Base-by-base conservation (phyloP, 2,113 vertebrate species). In the Conger conger region DNA sequence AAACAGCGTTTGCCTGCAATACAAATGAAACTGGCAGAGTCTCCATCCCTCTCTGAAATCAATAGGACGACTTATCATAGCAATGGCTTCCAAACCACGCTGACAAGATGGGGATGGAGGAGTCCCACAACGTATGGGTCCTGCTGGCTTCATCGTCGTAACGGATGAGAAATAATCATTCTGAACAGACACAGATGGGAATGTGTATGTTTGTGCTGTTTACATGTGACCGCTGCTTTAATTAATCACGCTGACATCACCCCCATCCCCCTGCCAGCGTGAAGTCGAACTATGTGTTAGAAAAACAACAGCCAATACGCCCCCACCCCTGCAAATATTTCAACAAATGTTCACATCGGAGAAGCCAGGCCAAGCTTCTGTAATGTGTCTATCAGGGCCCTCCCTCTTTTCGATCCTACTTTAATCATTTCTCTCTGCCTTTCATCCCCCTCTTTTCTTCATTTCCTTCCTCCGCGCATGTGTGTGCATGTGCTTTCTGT, bases 391-490 rank as follows among this genome's bases (percentile, higher is more conserved):
- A 20, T 82, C 63, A n/a, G 57, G 1, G 86, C 83, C 16, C 80
- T 76, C 50, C 42, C 76, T 82, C 81, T 83, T 38, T 54, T 57
- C n/a, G 35, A 38, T 20, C 81, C 87, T 88, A 82, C 89, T 93
- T 92, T 94, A 90, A 93, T 92, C 89, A 90, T 89, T 82, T 57
- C 38, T 45, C 76, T 54, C 36, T 73, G 17, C 54, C 78, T 77
- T 20, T 16, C 86, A 88, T 87, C 82, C 83, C 86, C 81, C 93
- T 73, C n/a, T 73, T 73, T 33, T 88, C 92, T 90, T 90, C 89
- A 93, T 93, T 93, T 93, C 91, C 93, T 92, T 93, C 92, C 91
- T 89, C 89, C 92, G 90, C 92, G 90, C 86, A 84, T 89, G 91
- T 86, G 89, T 91, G 91, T 92, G 92, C 89, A 84, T 87, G 90